A percentile compares a stretch with the other conserved stretches of the same genome.
phyloP scores from a whole-genome alignment of 2,888 invertebrate genomes.

The Caenorhabditis sp. region DNA sequence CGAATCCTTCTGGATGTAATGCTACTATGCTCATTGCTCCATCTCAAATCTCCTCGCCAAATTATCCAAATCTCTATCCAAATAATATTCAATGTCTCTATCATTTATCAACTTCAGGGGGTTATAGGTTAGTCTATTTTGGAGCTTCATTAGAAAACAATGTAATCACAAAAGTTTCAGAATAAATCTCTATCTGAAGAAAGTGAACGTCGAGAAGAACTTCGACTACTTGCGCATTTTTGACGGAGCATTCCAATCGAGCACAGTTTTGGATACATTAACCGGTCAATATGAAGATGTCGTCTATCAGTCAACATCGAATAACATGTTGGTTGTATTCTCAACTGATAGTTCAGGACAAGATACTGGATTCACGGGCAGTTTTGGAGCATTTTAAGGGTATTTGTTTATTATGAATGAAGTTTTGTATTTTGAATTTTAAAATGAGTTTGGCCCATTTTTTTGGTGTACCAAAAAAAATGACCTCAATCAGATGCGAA shows the following conservation, averaged over 20 bases:
- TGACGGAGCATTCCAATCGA: slow-evolving; percentile 25
- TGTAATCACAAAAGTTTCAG: no score
- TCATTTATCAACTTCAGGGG: slow-evolving; percentile 29
- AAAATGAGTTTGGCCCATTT: not conserved
- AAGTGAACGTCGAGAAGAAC: slow-evolving; percentile 25
- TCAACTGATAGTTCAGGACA: slow-evolving; percentile 31
- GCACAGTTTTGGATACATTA: slow-evolving; percentile 21
- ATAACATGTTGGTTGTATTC: slow-evolving; percentile 31
- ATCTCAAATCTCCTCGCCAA: slow-evolving; percentile 28
- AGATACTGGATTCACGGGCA: slow-evolving; percentile 29
- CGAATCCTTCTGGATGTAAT: slow-evolving; percentile 40
- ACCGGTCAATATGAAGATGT: slow-evolving; percentile 22
- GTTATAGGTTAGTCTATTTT: slow-evolving; percentile 10
- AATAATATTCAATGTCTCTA: slow-evolving; percentile 30
- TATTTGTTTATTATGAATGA: not conserved
- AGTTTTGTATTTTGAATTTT: no score
- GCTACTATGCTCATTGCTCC: slow-evolving; percentile 23
- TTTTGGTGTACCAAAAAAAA: no score
- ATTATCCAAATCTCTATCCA: slow-evolving; percentile 31
- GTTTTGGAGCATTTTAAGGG: slow-evolving; percentile 17
- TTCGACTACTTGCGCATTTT: slow-evolving; percentile 27
- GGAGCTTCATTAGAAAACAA: no score
- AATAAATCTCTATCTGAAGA: slow-evolving; percentile 21
- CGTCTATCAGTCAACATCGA: slow-evolving; percentile 19
- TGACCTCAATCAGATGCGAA: no score